Evolutionary conservation across 2,797 vertebrate species (phyloP).

Genomic region (Glyptemys insculpta): DNA sequence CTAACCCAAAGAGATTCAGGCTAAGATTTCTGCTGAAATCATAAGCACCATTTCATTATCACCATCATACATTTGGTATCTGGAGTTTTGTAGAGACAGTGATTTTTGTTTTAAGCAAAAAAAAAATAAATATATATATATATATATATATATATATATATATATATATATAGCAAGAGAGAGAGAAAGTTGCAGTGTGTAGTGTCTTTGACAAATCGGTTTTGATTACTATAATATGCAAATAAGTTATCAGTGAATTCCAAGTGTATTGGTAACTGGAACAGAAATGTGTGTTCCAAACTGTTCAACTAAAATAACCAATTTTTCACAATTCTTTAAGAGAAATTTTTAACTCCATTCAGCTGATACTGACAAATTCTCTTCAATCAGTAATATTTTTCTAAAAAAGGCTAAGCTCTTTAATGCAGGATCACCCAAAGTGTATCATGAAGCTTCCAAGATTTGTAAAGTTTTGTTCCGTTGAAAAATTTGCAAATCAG

Average conservation of each 20-base stretch:
- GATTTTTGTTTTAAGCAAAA: not conserved
- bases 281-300: not conserved
- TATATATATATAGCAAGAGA: not conserved
- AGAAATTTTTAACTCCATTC: not conserved
- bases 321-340: not conserved
- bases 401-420: accelerated
- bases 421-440: not conserved
- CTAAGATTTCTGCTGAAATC: not conserved
- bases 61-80: too few relatives aligned
- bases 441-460: not conserved
- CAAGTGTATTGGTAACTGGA: not conserved
- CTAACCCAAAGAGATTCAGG: not conserved
- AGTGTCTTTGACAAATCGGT: not conserved
- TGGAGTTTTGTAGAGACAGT: not conserved
- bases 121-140: not conserved
- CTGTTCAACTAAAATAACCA: not conserved
- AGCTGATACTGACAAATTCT: not conserved
- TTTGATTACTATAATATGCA: not conserved
- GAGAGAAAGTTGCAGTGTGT: too few relatives aligned
- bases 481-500: not conserved
- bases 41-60: not conserved
- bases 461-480: not conserved
- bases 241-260: not conserved
- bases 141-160: not conserved
- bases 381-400: not conserved